phyloP scores from a whole-genome alignment of 2,888 invertebrate genomes.

The Camponotus fellah region DNA sequence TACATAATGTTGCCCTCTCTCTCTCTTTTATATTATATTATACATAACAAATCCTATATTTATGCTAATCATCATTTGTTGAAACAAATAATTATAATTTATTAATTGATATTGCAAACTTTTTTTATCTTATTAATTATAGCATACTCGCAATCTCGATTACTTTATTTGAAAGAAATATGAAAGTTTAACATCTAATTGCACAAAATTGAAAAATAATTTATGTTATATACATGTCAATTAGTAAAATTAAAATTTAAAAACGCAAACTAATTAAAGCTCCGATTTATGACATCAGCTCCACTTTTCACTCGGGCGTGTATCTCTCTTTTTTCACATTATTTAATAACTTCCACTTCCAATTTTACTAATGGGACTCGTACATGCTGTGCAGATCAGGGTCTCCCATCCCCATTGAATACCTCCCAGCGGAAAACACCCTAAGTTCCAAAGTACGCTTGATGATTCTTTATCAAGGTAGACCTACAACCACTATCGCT shows the following conservation, averaged over 20 bases:
- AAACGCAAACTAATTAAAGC: slow-evolving; percentile 3
- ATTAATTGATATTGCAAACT: background rate
- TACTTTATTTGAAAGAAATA: background rate
- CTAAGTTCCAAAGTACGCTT: slow-evolving; percentile 95
- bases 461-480: slow-evolving; percentile 94
- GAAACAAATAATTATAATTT: slow-evolving; percentile 10
- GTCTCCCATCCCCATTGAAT: slow-evolving; percentile 97
- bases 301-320: background rate
- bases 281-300: background rate
- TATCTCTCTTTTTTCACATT: background rate
- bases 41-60: background rate
- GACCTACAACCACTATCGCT: slow-evolving; percentile 97
- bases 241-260: background rate
- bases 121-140: background rate
- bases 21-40: background rate
- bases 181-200: background rate
- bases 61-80: background rate
- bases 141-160: too few species aligned
- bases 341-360: slow-evolving; percentile 6
- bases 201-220: background rate
- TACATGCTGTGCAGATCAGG: slow-evolving; percentile 90
- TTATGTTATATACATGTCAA: background rate
- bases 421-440: slow-evolving; percentile 96
- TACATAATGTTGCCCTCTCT: background rate
- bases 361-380: slow-evolving; percentile 61